These are phyloP conservation scores for Helicoverpa assulta DNA, from an alignment of 2,888 invertebrate species.

Conservation along the genomic window DNA sequence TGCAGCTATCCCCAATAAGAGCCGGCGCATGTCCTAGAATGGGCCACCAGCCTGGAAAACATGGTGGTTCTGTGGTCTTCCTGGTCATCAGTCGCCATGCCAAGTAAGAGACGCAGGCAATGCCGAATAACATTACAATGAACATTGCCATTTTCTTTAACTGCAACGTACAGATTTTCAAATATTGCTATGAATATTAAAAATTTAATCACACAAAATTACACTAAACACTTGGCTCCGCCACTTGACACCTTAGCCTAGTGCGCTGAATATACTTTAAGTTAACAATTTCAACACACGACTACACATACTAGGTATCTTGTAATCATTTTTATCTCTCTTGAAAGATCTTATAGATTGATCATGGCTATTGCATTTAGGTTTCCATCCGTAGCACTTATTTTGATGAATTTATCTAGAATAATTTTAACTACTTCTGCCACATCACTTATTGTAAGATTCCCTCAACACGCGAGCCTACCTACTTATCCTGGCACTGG, in stretches of 20 bases:
- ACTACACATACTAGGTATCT: too few relatives aligned
- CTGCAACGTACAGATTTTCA: constrained; percentile 9
- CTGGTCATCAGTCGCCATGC: constrained; percentile 64
- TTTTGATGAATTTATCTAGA: background rate
- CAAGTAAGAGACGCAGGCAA: constrained; percentile 66
- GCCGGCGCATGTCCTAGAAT: constrained; percentile 76
- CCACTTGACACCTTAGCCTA: background rate
- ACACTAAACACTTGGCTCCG: too few relatives aligned
- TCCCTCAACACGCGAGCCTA: constrained; percentile 14
- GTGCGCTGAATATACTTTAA: too few relatives aligned
- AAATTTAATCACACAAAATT: too few relatives aligned
- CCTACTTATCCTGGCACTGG: constrained; percentile 28
- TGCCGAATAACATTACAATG: constrained; percentile 64
- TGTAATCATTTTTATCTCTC: too few relatives aligned
- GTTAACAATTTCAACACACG: too few relatives aligned
- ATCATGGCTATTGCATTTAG: too few relatives aligned
- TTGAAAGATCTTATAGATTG: too few relatives aligned
- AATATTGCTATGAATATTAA: too few relatives aligned
- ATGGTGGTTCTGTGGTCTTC: constrained; percentile 74
- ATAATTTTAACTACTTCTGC: background rate
- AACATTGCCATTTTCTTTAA: constrained; percentile 64
- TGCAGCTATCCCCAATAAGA: constrained; percentile 77
- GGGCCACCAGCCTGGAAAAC: constrained; percentile 74
- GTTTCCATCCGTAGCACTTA: too few relatives aligned
- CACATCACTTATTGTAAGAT: background rate